Percentiles rank a stretch among this genome's conserved stretches.
Conservation (phyloP, 2,888 invertebrate genomes). For the Corythucha ciliata region DNA sequence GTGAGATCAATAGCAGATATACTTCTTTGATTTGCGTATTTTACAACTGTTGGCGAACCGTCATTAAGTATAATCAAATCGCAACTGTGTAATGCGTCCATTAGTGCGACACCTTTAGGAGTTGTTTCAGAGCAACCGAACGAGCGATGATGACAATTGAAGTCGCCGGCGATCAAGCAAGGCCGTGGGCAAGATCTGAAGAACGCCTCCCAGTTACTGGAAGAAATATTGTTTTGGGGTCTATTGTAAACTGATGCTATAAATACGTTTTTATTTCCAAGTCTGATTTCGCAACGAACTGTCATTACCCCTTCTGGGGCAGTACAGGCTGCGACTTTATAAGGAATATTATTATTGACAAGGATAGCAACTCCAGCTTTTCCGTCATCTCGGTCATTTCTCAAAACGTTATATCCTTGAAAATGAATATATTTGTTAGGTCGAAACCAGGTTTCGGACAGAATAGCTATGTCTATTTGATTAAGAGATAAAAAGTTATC, state of each 20-base stretch:
- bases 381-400: neutral
- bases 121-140: neutral
- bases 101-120: neutral
- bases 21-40: too few relatives aligned
- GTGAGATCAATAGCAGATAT: too few relatives aligned
- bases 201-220: neutral
- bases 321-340: too few relatives aligned
- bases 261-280: too few relatives aligned
- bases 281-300: too few relatives aligned
- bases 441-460: neutral
- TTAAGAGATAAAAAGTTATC: neutral
- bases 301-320: too few relatives aligned
- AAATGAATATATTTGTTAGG: neutral
- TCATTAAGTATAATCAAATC: conserved; percentile 1
- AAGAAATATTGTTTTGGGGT: too few relatives aligned
- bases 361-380: neutral
- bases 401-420: too few relatives aligned
- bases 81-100: neutral
- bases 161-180: neutral
- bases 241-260: too few relatives aligned
- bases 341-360: neutral
- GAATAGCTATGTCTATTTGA: neutral
- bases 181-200: neutral
- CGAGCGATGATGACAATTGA: neutral
- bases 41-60: too few relatives aligned